Conservation (phyloP, 1,140 invertebrate species). For the Caerostris darwini region DNA sequence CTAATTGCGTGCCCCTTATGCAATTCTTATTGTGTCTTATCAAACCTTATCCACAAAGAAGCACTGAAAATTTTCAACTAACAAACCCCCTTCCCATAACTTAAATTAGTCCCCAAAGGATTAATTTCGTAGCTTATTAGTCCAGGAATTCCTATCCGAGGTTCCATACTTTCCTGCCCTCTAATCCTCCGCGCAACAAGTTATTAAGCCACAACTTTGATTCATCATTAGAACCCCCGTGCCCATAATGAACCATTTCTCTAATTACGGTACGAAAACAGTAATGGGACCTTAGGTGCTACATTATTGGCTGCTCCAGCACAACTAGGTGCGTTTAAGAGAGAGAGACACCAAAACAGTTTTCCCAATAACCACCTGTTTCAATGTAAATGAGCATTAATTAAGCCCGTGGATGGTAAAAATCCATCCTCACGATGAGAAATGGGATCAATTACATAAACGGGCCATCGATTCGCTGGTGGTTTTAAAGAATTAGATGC, state of each 20-base stretch:
- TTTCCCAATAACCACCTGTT: conserved; percentile 59
- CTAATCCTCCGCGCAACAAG: conserved; percentile 45
- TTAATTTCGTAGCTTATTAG: not conserved
- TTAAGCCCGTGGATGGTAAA: conserved; percentile 51
- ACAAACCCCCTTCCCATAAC: not conserved
- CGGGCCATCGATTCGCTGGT: not conserved
- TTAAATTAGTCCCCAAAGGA: conserved; percentile 14
- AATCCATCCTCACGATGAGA: conserved; percentile 6
- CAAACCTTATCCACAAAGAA: not conserved
- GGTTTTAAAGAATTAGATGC: conserved; percentile 17
- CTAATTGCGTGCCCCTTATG: not conserved
- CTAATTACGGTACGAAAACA: conserved; percentile 60
- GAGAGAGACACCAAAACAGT: not conserved
- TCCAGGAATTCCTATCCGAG: not conserved
- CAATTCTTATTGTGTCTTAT: not conserved
- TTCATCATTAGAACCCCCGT: not conserved
- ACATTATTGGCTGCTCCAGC: conserved; percentile 20
- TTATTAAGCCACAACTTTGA: conserved; percentile 49
- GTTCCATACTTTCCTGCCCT: not conserved
- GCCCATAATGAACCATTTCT: conserved; percentile 39
- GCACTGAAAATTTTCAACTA: not conserved
- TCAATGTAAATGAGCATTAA: conserved; percentile 72
- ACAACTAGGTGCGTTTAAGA: not conserved
- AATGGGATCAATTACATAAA: conserved; percentile 61
- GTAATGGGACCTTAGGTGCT: conserved; percentile 27